These are phyloP conservation scores for Pipistrellus kuhlii DNA, from an alignment of 2,797 vertebrate species.

Conservation along the genomic window DNA sequence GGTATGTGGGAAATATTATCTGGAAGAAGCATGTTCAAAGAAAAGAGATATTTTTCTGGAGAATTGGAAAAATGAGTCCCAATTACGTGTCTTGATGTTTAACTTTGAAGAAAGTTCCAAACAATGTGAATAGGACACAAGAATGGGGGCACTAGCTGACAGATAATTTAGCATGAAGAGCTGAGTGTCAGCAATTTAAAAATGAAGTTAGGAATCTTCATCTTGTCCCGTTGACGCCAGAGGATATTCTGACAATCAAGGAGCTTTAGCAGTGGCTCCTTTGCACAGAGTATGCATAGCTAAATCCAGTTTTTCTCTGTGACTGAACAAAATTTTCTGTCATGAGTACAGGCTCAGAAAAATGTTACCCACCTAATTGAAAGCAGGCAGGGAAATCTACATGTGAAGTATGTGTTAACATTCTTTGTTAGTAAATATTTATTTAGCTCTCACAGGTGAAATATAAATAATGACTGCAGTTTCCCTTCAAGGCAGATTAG, in stretches of 20 bases:
- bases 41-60: not conserved
- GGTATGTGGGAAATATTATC: slow-evolving; percentile 3
- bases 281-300: not conserved
- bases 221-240: not conserved
- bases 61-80: not conserved
- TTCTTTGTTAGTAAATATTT: slow-evolving; percentile 68
- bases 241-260: not conserved
- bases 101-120: not conserved
- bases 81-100: not conserved
- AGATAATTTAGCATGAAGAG: not conserved
- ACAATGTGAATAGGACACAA: not conserved
- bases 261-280: not conserved
- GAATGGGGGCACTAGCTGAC: not conserved
- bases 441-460: slow-evolving; percentile 62
- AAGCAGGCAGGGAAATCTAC: slow-evolving; percentile 34
- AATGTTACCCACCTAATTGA: slow-evolving; percentile 14
- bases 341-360: slow-evolving; percentile 21
- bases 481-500: slow-evolving; percentile 59
- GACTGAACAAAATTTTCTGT: slow-evolving; percentile 26
- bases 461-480: slow-evolving; percentile 35
- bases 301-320: slow-evolving; percentile 28
- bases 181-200: not conserved
- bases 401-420: slow-evolving; percentile 10
- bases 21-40: slow-evolving; percentile 26
- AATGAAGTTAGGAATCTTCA: slow-evolving; percentile 27